phyloP scores from a whole-genome alignment of 2,888 invertebrate genomes.

The Dorcus parallelipipedus region DNA sequence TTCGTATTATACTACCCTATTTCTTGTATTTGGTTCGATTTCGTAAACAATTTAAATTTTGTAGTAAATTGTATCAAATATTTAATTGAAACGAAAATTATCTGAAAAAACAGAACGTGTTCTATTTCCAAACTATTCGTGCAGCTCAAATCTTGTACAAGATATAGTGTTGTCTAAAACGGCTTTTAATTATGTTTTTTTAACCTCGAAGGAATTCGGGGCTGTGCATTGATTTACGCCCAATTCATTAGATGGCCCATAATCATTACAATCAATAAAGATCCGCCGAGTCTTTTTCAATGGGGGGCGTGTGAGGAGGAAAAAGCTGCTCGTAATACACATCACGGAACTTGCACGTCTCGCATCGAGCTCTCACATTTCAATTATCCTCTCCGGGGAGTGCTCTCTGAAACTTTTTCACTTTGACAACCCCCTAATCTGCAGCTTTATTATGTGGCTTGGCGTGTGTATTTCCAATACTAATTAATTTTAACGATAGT shows the following conservation, averaged over 20 bases:
- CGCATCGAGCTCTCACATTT: constrained; percentile 30
- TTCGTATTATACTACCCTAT: no score
- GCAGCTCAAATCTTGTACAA: no score
- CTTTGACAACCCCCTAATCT: constrained; percentile 28
- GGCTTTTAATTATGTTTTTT: not conserved
- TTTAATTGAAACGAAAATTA: no score
- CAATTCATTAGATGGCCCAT: constrained; percentile 28
- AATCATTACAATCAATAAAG: constrained; percentile 29
- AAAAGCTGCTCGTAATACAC: constrained; percentile 25
- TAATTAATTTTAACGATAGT: constrained; percentile 17
- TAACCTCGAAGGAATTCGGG: not conserved
- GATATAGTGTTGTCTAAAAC: no score
- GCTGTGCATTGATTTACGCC: constrained; percentile 15
- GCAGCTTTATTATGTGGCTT: constrained; percentile 14
- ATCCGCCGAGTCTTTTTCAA: constrained; percentile 18
- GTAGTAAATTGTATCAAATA: no score
- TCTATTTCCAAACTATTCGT: no score
- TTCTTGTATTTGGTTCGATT: no score
- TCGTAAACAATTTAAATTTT: no score
- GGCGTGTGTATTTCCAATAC: constrained; percentile 5
- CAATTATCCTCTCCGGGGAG: constrained; percentile 31
- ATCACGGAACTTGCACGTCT: constrained; percentile 18
- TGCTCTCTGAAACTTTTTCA: constrained; percentile 30
- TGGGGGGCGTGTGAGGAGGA: constrained; percentile 17
- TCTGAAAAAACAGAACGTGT: no score